Evolutionary conservation across 2,797 vertebrate species (phyloP).

Genomic region (Liasis olivaceus): DNA sequence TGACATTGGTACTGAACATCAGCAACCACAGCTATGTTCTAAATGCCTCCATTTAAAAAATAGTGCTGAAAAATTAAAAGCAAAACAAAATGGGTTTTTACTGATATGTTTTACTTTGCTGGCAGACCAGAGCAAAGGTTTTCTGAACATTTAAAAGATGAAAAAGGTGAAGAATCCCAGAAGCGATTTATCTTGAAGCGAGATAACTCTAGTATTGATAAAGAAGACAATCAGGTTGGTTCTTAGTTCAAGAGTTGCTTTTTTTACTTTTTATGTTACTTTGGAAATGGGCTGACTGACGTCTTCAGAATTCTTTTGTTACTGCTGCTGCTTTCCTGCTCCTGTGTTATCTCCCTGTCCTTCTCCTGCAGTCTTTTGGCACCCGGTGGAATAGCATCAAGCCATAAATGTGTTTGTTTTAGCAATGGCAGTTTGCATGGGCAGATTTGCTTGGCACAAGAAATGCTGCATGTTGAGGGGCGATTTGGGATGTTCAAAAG

Average conservation of each 20-base stretch:
- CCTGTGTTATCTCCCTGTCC: constrained; percentile 29
- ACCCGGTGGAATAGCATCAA: constrained; percentile 47
- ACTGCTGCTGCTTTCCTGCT: constrained; percentile 40
- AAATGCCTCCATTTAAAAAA: constrained; percentile 63
- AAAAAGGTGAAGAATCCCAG: constrained; percentile 89
- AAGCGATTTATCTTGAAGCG: constrained; percentile 94
- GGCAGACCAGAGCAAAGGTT: constrained; percentile 93
- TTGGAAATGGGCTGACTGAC: constrained; percentile 78
- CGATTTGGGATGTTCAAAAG: constrained; percentile 54
- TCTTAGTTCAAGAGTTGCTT: constrained; percentile 79
- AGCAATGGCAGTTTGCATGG: constrained; percentile 73
- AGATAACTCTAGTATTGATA: constrained; percentile 93
- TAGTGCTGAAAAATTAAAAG: constrained; percentile 62
- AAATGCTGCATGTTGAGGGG: constrained; percentile 70
- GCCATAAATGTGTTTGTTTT: constrained; percentile 62
- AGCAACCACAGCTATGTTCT: constrained; percentile 53
- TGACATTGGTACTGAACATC: constrained; percentile 41
- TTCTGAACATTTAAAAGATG: constrained; percentile 89
- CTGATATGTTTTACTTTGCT: constrained; percentile 83
- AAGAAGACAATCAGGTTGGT: constrained; percentile 88
- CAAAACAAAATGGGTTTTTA: constrained; percentile 70
- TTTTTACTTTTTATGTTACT: constrained; percentile 1
- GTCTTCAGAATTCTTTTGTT: constrained; percentile 73
- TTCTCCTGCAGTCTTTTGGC: constrained; percentile 24
- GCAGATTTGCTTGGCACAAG: constrained; percentile 76